Base-by-base conservation (phyloP, 2,797 vertebrate species). In the Sebastes miniatus region DNA sequence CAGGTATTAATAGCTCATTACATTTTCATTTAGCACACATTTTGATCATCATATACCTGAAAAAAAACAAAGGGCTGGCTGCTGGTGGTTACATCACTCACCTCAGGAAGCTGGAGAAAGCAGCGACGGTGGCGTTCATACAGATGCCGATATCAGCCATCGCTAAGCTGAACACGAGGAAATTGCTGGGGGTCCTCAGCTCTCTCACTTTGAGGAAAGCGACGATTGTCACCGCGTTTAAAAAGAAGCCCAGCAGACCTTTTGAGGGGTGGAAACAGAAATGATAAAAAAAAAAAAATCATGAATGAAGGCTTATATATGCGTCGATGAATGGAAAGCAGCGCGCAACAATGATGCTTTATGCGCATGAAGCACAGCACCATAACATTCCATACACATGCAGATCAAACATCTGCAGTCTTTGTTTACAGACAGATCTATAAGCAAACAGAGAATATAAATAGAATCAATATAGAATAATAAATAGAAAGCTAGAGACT, bases 61-160 rank as follows among this genome's bases (percentile, higher is more conserved):
- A 82, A 86, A 82, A 82, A 86, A 43, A 13, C 36, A 39, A 13
- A 39, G 36, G 36, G 36, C 36, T 39, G 36, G 36, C 12, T 39
- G 2, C 43, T 47, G 16, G 10, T 3, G 59, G 70, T 87, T 81
- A 88, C 88, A 64, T 93, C 86, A 91, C 93, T 82, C 94, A 99
- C 98, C 98, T 95, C 83, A 98, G 89, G 88, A 99, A 98, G 90
- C 97, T 99, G 92, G 97, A 98, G 75, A 97, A 97, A 68, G 98
- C 98, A 6, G 98, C 97, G 0, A 98, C 1, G 69, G 97, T 97
- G 6, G 98, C 97, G 2, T 99, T 99, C 89, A 97, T 90, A 90
- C 96, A 98, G 85, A 99, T 97, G n/a, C 97, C 98, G 0, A 96
- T 96, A 80, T 99, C 98, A 0, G 97, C 98, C 92, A 98, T 79